Base-by-base conservation (phyloP, 1,140 invertebrate species). In the Drosophila parvula region DNA sequence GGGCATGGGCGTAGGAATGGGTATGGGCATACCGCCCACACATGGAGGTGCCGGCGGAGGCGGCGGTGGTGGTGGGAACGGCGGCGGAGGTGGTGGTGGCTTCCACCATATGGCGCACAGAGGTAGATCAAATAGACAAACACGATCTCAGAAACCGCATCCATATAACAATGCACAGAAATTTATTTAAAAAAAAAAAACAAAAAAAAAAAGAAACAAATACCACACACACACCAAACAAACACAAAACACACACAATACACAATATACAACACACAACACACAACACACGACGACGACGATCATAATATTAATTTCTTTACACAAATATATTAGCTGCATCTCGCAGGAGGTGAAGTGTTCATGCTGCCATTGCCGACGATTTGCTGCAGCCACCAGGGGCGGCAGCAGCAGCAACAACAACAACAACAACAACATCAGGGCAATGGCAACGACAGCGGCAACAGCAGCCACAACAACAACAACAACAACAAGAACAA, bases 121-220 rank as follows among this genome's bases (percentile, higher is more conserved):
- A 92, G 91, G 91, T 92, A 92, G 91, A 92, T 91, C 86, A 86
- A 88, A 86, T 74, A 81, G 83, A 86, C 71, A 78, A 76, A 82
- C 82, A 79, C 91, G 90, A 88, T 91, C 91, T 86, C 88, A 92
- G 85, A 92, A 92, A 89, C 75, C 81, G 78, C 90, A 92, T 91
- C 91, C 91, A 75, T 92, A 92, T 91, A 81, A 90, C 71, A 71
- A 91, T 91, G 84, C 88, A 81, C 90, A 91, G 78, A 92, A 92
- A 90, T 91, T 90, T 90, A 91, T 91, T 79, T 91, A 91, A 91
- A 91, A 83, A 85, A 14, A 14, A 14, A 14, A 11, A 36, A 36
- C 9, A 50, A 8, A 50, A 50, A 50, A 28, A 14, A 27, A n/a
- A 12, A 48, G 14, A 48, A 7, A 48, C 14, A 48, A 7, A 47